A percentile compares a stretch with the other conserved stretches of the same genome.
Evolutionary conservation across 1,140 invertebrate genomes (phyloP).

Genomic region (Carposina sasakii): DNA sequence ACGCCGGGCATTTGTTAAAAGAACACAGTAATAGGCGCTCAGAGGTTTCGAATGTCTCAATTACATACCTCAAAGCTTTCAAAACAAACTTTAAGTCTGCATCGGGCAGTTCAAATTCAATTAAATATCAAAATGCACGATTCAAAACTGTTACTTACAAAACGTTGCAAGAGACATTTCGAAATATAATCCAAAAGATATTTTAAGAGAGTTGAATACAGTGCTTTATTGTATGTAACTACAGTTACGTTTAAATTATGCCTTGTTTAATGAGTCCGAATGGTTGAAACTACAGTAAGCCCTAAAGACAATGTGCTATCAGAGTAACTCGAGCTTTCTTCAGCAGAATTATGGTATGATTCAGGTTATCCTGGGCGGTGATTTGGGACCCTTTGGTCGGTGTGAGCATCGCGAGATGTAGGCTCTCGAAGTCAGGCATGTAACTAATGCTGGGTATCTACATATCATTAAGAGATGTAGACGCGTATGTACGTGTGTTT

Average conservation of each 20-base stretch:
- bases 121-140: slow-evolving; percentile 38
- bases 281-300: slow-evolving; percentile 23
- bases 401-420: too few relatives aligned
- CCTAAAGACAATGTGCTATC: slow-evolving; percentile 14
- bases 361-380: slow-evolving; percentile 23
- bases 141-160: slow-evolving; percentile 20
- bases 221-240: slow-evolving; percentile 34
- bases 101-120: slow-evolving; percentile 31
- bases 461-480: slow-evolving; percentile 73
- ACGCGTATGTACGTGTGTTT: slow-evolving; percentile 64
- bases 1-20: slow-evolving; percentile 67
- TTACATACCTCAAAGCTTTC: slow-evolving; percentile 31
- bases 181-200: slow-evolving; percentile 22
- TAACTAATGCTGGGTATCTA: slow-evolving; percentile 71
- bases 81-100: slow-evolving; percentile 31
- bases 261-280: slow-evolving; percentile 70
- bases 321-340: slow-evolving; percentile 23
- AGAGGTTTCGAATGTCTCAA: slow-evolving; percentile 71
- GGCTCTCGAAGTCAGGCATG: slow-evolving; percentile 70
- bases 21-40: slow-evolving; percentile 67
- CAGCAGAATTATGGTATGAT: slow-evolving; percentile 14
- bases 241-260: slow-evolving; percentile 60
- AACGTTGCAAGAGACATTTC: slow-evolving; percentile 31
- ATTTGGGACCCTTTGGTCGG: slow-evolving; percentile 65
- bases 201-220: slow-evolving; percentile 17